Conservation (phyloP, 2,888 invertebrate genomes). For the Rhamnusium bicolor region DNA sequence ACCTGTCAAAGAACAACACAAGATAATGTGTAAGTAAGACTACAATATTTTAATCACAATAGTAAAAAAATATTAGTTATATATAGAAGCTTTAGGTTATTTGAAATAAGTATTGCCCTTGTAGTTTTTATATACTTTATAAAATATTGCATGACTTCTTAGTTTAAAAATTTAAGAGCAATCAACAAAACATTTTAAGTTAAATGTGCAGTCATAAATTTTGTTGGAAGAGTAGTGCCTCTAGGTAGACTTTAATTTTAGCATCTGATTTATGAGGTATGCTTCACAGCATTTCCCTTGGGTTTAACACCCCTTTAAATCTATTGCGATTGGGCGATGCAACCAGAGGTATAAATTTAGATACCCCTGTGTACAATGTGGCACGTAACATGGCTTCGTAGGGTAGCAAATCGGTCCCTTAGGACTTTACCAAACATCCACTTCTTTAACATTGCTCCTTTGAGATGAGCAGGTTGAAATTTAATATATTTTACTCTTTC, state of each 20-base stretch:
- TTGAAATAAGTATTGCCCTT: background rate
- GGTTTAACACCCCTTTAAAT: constrained; percentile 65
- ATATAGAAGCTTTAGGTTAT: background rate
- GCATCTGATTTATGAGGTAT: constrained; percentile 35
- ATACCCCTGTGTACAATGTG: constrained; percentile 55
- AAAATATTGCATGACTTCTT: background rate
- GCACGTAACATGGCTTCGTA: constrained; percentile 27
- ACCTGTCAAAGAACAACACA: constrained; percentile 38
- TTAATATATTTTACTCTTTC: constrained; percentile 24
- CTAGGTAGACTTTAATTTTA: constrained; percentile 26
- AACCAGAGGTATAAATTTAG: constrained; percentile 57
- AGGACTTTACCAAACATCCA: constrained; percentile 35
- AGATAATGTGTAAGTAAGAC: background rate
- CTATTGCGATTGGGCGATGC: constrained; percentile 61
- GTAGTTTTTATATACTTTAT: background rate
- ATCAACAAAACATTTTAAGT: background rate
- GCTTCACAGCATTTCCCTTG: constrained; percentile 45
- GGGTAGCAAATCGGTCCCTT: constrained; percentile 40
- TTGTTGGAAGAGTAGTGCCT: constrained; percentile 17
- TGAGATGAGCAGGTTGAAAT: constrained; percentile 44
- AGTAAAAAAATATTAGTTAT: background rate
- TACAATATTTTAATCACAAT: background rate
- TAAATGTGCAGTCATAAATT: constrained; percentile 24
- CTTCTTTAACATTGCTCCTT: constrained; percentile 46
- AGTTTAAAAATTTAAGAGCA: background rate